phyloP scores from a whole-genome alignment of 2,888 invertebrate genomes.

The Boloria euphrosyne region DNA sequence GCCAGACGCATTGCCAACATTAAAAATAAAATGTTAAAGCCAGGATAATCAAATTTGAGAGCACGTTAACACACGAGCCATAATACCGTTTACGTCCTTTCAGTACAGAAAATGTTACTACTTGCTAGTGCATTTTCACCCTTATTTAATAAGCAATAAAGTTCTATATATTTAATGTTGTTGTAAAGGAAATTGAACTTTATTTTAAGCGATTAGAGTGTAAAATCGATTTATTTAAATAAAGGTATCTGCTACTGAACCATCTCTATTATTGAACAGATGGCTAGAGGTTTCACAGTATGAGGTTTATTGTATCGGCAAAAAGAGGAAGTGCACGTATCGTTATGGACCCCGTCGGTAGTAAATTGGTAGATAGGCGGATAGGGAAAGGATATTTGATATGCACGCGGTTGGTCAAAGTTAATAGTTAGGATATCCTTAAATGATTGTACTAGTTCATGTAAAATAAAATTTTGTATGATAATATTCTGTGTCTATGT shows the following conservation, averaged over 20 bases:
- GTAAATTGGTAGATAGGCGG: slow-evolving; percentile 8
- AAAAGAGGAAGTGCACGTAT: slow-evolving; percentile 21
- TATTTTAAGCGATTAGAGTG: background rate
- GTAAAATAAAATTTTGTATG: too few species aligned
- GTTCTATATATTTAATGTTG: background rate
- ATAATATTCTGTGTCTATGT: too few species aligned
- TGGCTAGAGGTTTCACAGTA: slow-evolving; percentile 33
- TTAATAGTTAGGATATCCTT: slow-evolving; percentile 1
- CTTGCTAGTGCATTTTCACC: background rate
- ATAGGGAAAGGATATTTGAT: background rate
- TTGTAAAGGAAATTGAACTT: slow-evolving; percentile 6
- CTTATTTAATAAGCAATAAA: background rate
- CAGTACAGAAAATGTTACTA: background rate
- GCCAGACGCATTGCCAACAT: slow-evolving; percentile 21
- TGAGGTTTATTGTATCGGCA: slow-evolving; percentile 26
- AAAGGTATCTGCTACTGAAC: slow-evolving; percentile 6
- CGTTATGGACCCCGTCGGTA: slow-evolving; percentile 18
- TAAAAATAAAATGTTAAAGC: slow-evolving; percentile 29
- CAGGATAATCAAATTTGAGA: slow-evolving; percentile 38
- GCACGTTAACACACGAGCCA: slow-evolving; percentile 30
- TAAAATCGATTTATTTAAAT: background rate
- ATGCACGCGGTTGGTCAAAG: background rate
- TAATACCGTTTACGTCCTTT: slow-evolving; percentile 12
- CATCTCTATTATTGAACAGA: slow-evolving; percentile 35
- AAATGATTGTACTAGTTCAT: background rate